A percentile compares a stretch with the other conserved stretches of the same genome.
Evolutionary conservation across 1,140 invertebrate species (phyloP).

Genomic region (Drosophila hydei): DNA sequence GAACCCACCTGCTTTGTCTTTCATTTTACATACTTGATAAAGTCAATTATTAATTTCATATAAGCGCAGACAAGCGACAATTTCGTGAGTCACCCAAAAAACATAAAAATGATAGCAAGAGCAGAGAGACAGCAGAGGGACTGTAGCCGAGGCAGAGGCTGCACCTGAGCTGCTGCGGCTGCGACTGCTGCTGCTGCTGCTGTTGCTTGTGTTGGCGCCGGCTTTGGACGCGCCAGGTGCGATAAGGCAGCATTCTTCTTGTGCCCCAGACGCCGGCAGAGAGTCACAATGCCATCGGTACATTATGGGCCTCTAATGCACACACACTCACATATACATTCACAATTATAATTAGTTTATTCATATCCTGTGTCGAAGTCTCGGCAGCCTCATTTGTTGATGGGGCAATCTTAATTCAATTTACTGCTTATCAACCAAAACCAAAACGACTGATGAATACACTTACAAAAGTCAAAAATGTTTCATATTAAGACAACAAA

Average conservation of each 20-base stretch:
- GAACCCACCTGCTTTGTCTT: constrained; percentile 30
- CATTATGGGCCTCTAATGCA: constrained; percentile 53
- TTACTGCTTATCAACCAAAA: constrained; percentile 55
- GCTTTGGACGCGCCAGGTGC: constrained; percentile 69
- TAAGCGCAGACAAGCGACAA: constrained; percentile 44
- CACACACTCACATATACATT: constrained; percentile 32
- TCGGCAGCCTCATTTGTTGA: constrained; percentile 73
- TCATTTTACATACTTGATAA: constrained; percentile 63
- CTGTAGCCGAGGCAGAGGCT: constrained; percentile 8
- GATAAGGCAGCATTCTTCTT: constrained; percentile 77
- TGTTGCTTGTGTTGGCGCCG: constrained; percentile 58
- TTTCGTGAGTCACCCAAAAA: constrained; percentile 68
- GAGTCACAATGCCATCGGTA: constrained; percentile 13
- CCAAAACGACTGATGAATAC: constrained; percentile 40
- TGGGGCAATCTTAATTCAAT: constrained; percentile 82
- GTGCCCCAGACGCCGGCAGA: constrained; percentile 42
- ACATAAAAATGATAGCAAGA: constrained; percentile 60
- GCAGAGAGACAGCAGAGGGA: constrained; percentile 30
- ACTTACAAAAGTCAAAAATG: no score
- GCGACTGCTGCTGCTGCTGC: background rate
- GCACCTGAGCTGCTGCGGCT: constrained; percentile 43
- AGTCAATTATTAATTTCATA: constrained; percentile 75
- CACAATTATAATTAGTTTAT: constrained; percentile 81
- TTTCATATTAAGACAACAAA: no score
- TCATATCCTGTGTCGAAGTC: constrained; percentile 78